These are phyloP conservation scores for Astreopora myriophthalma DNA, from an alignment of 64 coral and sea anemone species.

Conservation along the genomic window DNA sequence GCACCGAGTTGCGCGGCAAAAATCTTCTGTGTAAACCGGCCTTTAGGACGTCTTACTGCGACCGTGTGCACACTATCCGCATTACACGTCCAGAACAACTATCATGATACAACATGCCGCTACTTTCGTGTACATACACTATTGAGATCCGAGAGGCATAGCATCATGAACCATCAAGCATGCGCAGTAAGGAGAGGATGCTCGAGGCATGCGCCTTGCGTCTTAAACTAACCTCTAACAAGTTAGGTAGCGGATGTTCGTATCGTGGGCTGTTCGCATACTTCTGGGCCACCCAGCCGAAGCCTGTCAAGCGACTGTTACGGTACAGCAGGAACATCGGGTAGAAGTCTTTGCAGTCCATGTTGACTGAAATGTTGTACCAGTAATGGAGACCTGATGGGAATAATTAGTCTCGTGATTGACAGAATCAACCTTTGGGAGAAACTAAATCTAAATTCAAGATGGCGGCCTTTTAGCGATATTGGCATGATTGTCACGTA, in stretches of 20 bases:
- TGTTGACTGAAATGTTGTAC: slow-evolving; percentile 86
- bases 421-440: not conserved
- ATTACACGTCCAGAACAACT: too few relatives aligned
- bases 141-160: too few relatives aligned
- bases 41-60: too few relatives aligned
- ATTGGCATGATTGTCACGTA: too few relatives aligned
- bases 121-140: too few relatives aligned
- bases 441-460: not conserved
- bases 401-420: not conserved
- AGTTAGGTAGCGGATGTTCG: slow-evolving; percentile 69
- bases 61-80: too few relatives aligned
- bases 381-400: slow-evolving; percentile 88
- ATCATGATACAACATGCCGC: too few relatives aligned
- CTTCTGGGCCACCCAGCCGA: slow-evolving; percentile 70
- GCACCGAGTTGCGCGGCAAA: too few relatives aligned
- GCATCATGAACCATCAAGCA: too few relatives aligned
- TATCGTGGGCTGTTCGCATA: slow-evolving; percentile 51
- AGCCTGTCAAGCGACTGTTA: slow-evolving; percentile 52
- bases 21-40: too few relatives aligned
- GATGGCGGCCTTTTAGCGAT: not conserved
- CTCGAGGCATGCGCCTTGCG: not conserved
- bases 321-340: slow-evolving; percentile 91
- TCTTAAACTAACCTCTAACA: slow-evolving; percentile 38
- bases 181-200: too few relatives aligned
- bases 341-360: slow-evolving; percentile 86